These are phyloP conservation scores for Halisarca cf. caerulea DNA, from an alignment of 37 sponge, comb jelly and placozoan species.

Conservation along the genomic window DNA sequence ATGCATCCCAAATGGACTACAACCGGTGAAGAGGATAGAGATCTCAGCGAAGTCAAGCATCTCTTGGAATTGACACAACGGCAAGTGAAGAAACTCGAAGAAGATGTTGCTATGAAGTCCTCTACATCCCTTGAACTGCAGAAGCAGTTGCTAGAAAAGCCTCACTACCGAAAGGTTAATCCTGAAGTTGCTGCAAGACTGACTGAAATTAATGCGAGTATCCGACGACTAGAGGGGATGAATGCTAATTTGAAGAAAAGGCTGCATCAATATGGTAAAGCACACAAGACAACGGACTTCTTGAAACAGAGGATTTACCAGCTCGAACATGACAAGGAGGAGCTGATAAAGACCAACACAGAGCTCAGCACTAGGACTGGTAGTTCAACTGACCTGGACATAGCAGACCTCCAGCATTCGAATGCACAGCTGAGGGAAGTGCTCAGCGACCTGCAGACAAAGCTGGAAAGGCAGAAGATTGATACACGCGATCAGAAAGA, in stretches of 20 bases:
- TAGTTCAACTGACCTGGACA: conserved; percentile 41
- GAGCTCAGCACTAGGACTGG: conserved; percentile 30
- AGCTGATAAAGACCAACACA: conserved; percentile 43
- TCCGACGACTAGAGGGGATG: conserved; percentile 8
- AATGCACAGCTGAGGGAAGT: conserved; percentile 31
- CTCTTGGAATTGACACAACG: not conserved
- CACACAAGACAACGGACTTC: conserved; percentile 1
- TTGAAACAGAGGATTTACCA: conserved; percentile 37
- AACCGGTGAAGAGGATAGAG: too few species aligned
- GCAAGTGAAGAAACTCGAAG: not conserved
- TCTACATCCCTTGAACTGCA: not conserved
- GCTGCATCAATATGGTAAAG: conserved; percentile 34
- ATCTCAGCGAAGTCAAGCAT: not conserved
- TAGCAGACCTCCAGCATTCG: conserved; percentile 45
- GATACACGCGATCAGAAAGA: conserved; percentile 65
- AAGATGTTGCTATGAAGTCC: not conserved
- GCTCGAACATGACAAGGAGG: conserved; percentile 65
- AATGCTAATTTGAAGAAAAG: conserved; percentile 34
- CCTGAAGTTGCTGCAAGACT: not conserved
- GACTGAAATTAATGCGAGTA: not conserved
- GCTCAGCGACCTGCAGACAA: conserved; percentile 11
- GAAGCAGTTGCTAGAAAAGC: not conserved
- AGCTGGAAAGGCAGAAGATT: conserved; percentile 40
- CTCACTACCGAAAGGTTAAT: conserved; percentile 1
- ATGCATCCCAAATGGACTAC: not conserved